Evolutionary conservation across 2,113 vertebrate genomes (phyloP).

Genomic region (Silurus glanis): DNA sequence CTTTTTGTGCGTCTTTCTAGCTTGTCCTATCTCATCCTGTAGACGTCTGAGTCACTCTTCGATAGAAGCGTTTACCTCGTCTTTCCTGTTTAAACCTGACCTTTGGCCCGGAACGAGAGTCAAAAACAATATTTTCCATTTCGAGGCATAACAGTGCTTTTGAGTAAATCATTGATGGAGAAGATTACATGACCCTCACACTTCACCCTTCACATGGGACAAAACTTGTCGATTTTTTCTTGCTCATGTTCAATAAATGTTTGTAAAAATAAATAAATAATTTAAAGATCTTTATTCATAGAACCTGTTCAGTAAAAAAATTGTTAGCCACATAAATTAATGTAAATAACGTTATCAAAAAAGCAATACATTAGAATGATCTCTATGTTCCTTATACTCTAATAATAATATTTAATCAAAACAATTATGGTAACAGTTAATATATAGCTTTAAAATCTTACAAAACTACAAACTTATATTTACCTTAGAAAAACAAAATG

Average conservation of each 20-base stretch:
- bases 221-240: not conserved
- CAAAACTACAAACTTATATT: not conserved
- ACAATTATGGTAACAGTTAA: not conserved
- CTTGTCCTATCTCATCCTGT: conserved; percentile 40
- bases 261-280: not conserved
- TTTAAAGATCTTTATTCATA: not conserved
- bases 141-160: conserved; percentile 30
- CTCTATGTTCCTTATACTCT: no score
- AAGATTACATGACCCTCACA: not conserved
- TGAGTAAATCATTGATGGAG: conserved; percentile 39
- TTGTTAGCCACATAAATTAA: not conserved
- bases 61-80: not conserved
- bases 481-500: not conserved
- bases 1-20: conserved; percentile 19
- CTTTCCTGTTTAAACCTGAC: conserved; percentile 25
- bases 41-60: conserved; percentile 27
- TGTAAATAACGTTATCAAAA: not conserved
- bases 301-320: not conserved
- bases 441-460: not conserved
- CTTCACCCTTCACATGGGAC: not conserved
- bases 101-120: conserved; percentile 52
- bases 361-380: not conserved
- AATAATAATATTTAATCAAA: no score
- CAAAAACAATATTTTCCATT: conserved; percentile 43
- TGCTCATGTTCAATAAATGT: not conserved